Percentiles rank a stretch among this genome's conserved stretches.
These are phyloP conservation scores for Hydropsyche betteni DNA, from an alignment of 2,888 invertebrate species.

Conservation along the genomic window DNA sequence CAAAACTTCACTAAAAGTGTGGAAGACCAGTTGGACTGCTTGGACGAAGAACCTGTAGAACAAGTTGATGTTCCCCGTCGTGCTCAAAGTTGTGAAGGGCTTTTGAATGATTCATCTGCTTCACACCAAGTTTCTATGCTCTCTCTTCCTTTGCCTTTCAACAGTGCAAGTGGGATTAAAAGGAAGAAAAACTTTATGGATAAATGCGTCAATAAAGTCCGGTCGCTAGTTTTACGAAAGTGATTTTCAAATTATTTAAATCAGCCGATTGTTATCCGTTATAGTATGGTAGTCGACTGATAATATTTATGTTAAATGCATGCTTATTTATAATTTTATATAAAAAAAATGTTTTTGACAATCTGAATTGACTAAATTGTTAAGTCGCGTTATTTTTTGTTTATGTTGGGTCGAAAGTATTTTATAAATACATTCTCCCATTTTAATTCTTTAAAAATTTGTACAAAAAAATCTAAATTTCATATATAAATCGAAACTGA, in stretches of 20 bases:
- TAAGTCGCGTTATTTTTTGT: constrained; percentile 36
- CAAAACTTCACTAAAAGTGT: constrained; percentile 50
- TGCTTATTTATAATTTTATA: constrained; percentile 54
- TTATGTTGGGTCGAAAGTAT: constrained; percentile 47
- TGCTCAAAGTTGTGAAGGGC: constrained; percentile 72
- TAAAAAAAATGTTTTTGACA: constrained; percentile 54
- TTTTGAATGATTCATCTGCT: constrained; percentile 65
- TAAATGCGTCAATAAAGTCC: constrained; percentile 83
- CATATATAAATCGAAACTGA: neutral
- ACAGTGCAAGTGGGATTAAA: constrained; percentile 69
- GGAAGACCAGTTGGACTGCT: constrained; percentile 57
- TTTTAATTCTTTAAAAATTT: too few relatives aligned
- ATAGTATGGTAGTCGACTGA: constrained; percentile 59
- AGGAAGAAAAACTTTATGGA: constrained; percentile 85
- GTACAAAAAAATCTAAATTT: neutral
- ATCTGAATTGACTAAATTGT: constrained; percentile 22
- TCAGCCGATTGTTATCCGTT: constrained; percentile 60
- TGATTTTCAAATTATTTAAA: constrained; percentile 43
- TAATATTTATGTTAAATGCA: constrained; percentile 2
- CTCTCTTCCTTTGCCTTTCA: constrained; percentile 68
- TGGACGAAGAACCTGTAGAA: constrained; percentile 55
- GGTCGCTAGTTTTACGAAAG: constrained; percentile 71
- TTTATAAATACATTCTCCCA: constrained; percentile 51
- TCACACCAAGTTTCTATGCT: constrained; percentile 65
- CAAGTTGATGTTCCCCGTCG: constrained; percentile 57